phyloP scores from a whole-genome alignment of 2,113 vertebrate genomes.

The Cinclus mexicanus region DNA sequence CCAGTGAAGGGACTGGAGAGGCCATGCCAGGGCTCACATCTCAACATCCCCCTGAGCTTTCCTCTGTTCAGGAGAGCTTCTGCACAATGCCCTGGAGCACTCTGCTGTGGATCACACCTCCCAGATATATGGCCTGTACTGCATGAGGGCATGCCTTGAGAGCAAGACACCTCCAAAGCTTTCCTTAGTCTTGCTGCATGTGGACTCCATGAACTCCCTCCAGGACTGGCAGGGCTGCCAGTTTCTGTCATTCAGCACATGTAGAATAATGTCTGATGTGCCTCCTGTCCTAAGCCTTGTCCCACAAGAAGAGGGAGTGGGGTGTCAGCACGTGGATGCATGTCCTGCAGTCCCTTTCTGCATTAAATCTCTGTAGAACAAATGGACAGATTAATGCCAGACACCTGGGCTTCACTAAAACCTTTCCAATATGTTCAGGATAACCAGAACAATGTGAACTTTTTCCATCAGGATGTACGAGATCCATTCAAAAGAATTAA shows the following conservation, averaged over 20 bases:
- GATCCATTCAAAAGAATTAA: neutral
- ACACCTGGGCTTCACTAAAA: neutral
- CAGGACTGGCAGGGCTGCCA: neutral
- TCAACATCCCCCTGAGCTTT: neutral
- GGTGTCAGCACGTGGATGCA: neutral
- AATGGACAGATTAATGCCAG: neutral
- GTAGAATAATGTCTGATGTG: neutral
- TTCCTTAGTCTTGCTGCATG: neutral
- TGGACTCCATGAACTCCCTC: no score
- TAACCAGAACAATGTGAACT: neutral
- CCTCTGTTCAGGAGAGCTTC: neutral
- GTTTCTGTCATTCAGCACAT: neutral
- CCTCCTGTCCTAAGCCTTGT: neutral
- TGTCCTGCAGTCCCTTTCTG: neutral
- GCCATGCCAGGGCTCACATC: neutral
- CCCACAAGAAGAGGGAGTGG: neutral
- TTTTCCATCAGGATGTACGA: neutral
- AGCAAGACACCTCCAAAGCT: neutral
- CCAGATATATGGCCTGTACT: neutral
- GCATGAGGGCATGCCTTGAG: neutral
- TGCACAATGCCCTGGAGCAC: accelerated
- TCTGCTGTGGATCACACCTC: neutral
- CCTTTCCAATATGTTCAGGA: neutral
- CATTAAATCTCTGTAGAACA: neutral
- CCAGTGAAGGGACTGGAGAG: neutral